A percentile compares a stretch with the other conserved stretches of the same genome.
Conservation (phyloP, 2,797 vertebrate species). For the Sus cebifrons region DNA sequence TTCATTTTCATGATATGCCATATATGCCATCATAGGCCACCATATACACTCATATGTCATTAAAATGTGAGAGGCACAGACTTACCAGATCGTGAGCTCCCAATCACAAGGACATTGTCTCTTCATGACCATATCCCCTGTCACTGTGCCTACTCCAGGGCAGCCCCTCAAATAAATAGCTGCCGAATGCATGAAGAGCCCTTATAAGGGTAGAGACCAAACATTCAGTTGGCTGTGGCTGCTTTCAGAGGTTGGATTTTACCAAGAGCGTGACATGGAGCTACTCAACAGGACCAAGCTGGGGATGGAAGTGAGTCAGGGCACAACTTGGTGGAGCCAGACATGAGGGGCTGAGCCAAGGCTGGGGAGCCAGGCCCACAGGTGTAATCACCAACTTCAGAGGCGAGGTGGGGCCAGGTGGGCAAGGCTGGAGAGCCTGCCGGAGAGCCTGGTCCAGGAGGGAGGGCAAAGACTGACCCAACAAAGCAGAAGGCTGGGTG, state of each 20-base stretch:
- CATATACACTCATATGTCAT: not conserved
- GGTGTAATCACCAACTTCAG: not conserved
- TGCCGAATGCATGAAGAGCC: not conserved
- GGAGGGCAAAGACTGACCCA: not conserved
- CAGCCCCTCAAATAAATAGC: not conserved
- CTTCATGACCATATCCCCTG: not conserved
- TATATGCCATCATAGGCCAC: too few species aligned
- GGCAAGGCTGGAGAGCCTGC: not conserved
- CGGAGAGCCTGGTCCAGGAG: not conserved
- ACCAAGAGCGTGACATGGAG: not conserved
- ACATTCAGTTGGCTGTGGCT: not conserved
- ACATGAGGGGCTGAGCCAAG: not conserved
- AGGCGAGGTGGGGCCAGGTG: not conserved
- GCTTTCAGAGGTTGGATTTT: not conserved
- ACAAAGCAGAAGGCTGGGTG: too few species aligned
- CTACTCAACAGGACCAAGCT: not conserved
- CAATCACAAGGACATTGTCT: not conserved
- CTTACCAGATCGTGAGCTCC: not conserved
- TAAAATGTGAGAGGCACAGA: slow-evolving; percentile 1
- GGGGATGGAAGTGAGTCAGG: not conserved
- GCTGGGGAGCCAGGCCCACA: not conserved
- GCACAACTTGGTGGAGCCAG: not conserved
- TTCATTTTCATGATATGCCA: not conserved
- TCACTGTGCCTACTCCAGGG: not conserved
- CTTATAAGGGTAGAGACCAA: not conserved